Conservation (phyloP, 2,113 vertebrate species). For the Bucco capensis region DNA sequence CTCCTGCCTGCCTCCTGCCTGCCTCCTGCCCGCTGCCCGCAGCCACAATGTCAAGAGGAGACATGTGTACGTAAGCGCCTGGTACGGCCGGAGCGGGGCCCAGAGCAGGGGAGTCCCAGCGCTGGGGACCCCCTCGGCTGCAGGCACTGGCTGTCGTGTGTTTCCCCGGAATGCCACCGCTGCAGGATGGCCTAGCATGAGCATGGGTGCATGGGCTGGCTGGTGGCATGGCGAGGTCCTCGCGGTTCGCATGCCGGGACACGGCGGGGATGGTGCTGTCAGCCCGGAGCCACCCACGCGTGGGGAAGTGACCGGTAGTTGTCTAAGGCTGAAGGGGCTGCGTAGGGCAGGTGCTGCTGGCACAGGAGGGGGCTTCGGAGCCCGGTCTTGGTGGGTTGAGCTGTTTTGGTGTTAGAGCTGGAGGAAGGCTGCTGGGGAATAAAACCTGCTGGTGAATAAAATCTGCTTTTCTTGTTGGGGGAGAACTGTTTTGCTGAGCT, state of each 20-base stretch:
- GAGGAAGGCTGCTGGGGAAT: background rate
- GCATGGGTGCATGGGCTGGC: background rate
- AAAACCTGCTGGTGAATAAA: background rate
- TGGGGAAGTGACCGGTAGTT: background rate
- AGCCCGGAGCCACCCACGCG: background rate
- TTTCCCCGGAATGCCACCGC: background rate
- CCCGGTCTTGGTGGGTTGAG: background rate
- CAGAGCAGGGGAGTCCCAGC: background rate
- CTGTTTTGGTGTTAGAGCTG: background rate
- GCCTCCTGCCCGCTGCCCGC: background rate
- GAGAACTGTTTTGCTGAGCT: background rate
- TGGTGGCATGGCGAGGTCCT: background rate
- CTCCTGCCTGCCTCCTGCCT: background rate
- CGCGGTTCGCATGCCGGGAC: background rate
- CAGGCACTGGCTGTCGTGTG: background rate
- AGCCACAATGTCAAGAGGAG: conserved; percentile 34
- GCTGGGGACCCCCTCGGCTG: background rate
- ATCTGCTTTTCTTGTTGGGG: fast-evolving
- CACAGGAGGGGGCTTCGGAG: background rate
- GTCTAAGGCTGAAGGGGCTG: background rate
- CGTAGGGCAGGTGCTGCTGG: background rate
- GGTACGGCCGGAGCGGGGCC: background rate
- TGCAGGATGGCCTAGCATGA: background rate
- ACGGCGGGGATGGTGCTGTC: background rate
- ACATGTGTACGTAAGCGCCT: conserved; percentile 8